These are phyloP conservation scores for Coracias cyanogaster DNA, from an alignment of 2,797 vertebrate genomes.

Conservation along the genomic window DNA sequence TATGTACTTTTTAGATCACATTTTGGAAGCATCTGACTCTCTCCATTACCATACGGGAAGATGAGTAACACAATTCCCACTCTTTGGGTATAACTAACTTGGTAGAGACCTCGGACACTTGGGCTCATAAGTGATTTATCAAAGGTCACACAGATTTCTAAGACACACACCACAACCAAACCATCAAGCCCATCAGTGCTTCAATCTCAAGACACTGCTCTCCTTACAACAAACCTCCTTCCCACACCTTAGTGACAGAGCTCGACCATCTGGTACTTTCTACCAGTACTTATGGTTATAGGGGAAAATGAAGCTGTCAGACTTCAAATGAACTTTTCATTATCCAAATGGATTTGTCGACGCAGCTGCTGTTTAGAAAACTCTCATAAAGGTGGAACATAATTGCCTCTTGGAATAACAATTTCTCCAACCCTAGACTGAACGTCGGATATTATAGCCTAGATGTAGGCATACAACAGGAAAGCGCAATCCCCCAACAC, in stretches of 20 bases:
- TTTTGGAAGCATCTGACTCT: background rate
- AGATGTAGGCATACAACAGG: background rate
- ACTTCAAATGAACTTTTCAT: background rate
- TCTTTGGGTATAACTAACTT: background rate
- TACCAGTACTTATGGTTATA: background rate
- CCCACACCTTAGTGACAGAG: background rate
- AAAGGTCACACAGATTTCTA: background rate
- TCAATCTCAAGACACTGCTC: background rate
- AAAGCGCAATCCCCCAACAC: background rate
- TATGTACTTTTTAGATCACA: rapidly evolving
- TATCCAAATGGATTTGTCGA: background rate
- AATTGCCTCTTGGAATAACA: background rate
- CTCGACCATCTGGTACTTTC: background rate
- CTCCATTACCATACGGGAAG: background rate
- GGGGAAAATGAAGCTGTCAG: background rate
- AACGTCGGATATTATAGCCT: background rate
- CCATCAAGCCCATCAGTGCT: background rate
- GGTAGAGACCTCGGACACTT: background rate
- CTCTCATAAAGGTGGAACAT: background rate
- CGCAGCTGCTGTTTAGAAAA: background rate
- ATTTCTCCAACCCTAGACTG: background rate
- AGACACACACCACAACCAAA: background rate
- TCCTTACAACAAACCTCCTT: background rate
- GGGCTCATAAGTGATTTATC: background rate
- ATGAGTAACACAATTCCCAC: background rate